Evolutionary conservation across 2,797 vertebrate species (phyloP).

Genomic region (Sebastes kiyomatsui): DNA sequence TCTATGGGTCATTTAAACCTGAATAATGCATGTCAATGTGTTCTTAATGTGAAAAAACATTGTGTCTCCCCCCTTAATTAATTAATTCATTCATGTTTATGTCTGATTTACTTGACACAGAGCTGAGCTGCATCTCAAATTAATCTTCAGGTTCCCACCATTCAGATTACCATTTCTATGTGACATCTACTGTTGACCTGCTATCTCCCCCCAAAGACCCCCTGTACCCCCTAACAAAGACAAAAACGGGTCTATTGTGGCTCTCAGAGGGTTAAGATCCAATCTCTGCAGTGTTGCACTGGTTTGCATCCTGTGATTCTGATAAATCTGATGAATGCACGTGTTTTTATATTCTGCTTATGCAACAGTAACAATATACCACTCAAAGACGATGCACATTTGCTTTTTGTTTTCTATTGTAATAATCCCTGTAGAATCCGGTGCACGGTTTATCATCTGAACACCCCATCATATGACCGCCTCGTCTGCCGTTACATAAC

Average conservation of each 20-base stretch:
- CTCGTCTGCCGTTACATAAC: conserved; percentile 53
- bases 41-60: not conserved
- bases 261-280: not conserved
- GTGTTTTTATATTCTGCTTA: not conserved
- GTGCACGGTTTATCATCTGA: not conserved
- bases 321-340: not conserved
- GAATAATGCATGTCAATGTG: not conserved
- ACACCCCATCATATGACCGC: conserved; percentile 26
- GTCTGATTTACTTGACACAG: too few relatives aligned
- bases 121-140: too few relatives aligned
- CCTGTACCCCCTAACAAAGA: too few relatives aligned
- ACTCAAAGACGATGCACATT: not conserved
- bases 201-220: too few relatives aligned
- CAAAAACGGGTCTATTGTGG: too few relatives aligned
- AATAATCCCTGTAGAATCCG: conserved; percentile 18
- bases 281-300: not conserved
- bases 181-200: too few relatives aligned
- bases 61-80: too few relatives aligned
- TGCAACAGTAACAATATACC: not conserved
- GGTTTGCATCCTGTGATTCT: not conserved
- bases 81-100: too few relatives aligned
- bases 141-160: too few relatives aligned
- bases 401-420: not conserved
- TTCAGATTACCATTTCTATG: too few relatives aligned
- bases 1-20: not conserved